Evolutionary conservation across 2,888 invertebrate genomes (phyloP).

Genomic region (Cosmia trapezina): DNA sequence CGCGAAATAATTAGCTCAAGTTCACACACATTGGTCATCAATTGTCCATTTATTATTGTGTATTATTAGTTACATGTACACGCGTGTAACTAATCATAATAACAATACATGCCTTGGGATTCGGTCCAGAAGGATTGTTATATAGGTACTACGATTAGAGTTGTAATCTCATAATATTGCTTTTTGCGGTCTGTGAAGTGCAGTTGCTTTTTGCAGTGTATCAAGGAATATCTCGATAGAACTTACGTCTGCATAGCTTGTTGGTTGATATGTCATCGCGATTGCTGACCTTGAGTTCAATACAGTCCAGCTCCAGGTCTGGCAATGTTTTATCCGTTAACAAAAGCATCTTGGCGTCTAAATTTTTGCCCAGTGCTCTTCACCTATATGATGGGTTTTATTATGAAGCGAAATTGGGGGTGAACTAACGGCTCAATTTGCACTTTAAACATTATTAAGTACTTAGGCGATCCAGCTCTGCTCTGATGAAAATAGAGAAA

Average conservation of each 20-base stretch:
- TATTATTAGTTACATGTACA: slow-evolving; percentile 5
- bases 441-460: background rate
- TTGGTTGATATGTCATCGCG: background rate
- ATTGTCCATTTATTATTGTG: slow-evolving; percentile 47
- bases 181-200: background rate
- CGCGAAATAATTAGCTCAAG: slow-evolving; percentile 46
- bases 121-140: background rate
- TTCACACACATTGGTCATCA: slow-evolving; percentile 43
- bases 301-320: background rate
- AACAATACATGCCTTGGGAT: slow-evolving; percentile 5
- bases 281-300: background rate
- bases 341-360: background rate
- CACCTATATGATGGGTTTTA: background rate
- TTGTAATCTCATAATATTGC: background rate
- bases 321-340: background rate
- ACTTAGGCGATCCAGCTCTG: no score
- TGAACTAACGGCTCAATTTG: background rate
- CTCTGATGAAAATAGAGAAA: no score
- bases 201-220: background rate
- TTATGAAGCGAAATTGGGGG: background rate
- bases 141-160: no score
- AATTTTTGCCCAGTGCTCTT: background rate
- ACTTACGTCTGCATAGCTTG: background rate
- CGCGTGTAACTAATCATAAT: background rate
- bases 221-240: background rate